Percentiles rank a stretch among this genome's conserved stretches.
Evolutionary conservation across 2,113 vertebrate genomes (phyloP).

Genomic region (Cryptotis parvus): DNA sequence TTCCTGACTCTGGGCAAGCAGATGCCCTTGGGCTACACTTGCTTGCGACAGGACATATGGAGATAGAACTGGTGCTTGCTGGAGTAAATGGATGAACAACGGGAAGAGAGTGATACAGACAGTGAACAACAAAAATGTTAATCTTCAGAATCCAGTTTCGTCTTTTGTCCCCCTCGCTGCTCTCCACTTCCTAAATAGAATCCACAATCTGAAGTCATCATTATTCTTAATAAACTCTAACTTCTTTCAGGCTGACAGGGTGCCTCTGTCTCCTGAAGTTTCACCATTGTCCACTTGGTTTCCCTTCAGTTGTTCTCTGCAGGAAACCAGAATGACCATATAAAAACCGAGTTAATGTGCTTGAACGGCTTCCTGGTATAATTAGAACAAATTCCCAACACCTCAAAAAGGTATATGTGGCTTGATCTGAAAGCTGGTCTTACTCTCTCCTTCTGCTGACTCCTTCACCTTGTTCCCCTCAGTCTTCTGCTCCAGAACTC

Average conservation of each 20-base stretch:
- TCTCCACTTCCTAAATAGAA: neutral
- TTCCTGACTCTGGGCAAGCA: no score
- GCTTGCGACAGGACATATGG: no score
- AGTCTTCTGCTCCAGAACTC: neutral
- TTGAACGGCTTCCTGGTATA: neutral
- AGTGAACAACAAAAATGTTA: neutral
- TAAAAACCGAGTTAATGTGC: neutral
- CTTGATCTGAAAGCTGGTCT: neutral
- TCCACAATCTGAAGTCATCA: neutral
- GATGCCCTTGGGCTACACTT: no score
- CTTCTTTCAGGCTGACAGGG: neutral
- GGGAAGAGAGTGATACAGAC: no score
- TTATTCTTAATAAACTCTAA: neutral
- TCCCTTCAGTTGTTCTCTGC: neutral
- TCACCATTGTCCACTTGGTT: neutral
- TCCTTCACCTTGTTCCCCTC: neutral
- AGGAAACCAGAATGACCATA: conserved; percentile 17
- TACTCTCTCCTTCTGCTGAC: neutral
- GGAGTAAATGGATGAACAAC: no score
- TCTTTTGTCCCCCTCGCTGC: neutral
- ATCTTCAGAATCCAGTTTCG: neutral
- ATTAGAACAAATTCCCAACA: neutral
- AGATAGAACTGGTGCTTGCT: no score
- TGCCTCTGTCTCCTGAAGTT: neutral
- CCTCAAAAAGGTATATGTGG: neutral